A percentile compares a stretch with the other conserved stretches of the same genome.
phyloP scores from a whole-genome alignment of 2,888 invertebrate species.

The Dastarcus helophoroides region DNA sequence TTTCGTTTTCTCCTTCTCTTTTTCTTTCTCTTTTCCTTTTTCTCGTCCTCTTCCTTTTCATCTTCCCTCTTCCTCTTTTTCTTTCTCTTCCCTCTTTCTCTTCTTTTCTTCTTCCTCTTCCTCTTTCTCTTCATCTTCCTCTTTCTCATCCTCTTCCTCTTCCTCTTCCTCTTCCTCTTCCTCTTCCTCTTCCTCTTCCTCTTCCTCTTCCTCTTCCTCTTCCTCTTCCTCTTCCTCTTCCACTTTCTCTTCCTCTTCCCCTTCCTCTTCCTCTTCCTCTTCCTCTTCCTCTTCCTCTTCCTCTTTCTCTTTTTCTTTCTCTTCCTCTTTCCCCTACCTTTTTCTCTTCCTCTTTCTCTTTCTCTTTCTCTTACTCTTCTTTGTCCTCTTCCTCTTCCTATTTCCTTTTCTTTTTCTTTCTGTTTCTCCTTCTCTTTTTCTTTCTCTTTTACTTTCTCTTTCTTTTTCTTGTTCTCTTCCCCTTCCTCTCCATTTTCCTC shows the following conservation, averaged over 20 bases:
- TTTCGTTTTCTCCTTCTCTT: not conserved
- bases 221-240: not conserved
- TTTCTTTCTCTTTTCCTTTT: not conserved
- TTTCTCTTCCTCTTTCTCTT: no score
- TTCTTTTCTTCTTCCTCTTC: slow-evolving; percentile 1
- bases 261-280: not conserved
- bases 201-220: not conserved
- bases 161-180: not conserved
- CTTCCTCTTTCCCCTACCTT: slow-evolving; percentile 1
- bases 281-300: not conserved
- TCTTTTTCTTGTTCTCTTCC: slow-evolving; percentile 1
- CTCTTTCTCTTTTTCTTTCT: not conserved
- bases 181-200: not conserved
- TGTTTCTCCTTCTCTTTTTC: no score
- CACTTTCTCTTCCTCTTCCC: not conserved
- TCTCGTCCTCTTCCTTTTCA: not conserved
- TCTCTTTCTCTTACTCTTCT: no score
- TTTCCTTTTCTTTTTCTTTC: no score
- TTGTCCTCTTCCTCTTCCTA: no score
- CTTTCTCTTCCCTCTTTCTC: slow-evolving; percentile 1
- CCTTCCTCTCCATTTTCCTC: slow-evolving; percentile 1
- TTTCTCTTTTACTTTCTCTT: no score
- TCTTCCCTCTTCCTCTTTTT: no score
- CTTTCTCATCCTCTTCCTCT: no score
- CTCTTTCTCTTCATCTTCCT: slow-evolving; percentile 1